These are phyloP conservation scores for Thunnus maccoyii DNA, from an alignment of 2,113 vertebrate species.

Conservation along the genomic window DNA sequence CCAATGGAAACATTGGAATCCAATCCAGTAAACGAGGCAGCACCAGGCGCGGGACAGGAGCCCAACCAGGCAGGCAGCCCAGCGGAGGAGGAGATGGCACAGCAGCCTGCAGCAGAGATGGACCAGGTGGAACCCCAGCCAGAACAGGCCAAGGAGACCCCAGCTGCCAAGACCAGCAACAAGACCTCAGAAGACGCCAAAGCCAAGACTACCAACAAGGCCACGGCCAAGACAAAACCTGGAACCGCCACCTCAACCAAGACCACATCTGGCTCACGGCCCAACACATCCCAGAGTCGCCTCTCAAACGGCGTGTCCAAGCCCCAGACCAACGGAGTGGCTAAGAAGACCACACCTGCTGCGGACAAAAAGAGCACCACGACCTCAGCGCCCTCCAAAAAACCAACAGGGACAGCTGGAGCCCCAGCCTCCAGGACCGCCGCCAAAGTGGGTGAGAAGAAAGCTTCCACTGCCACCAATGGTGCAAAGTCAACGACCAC, in stretches of 20 bases:
- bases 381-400: conserved; percentile 66
- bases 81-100: conserved; percentile 39
- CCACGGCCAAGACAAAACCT: conserved; percentile 76
- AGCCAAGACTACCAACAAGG: conserved; percentile 79
- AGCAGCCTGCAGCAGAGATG: conserved; percentile 49
- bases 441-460: conserved; percentile 81
- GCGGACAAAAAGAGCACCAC: conserved; percentile 76
- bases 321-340: conserved; percentile 74
- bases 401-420: conserved; percentile 36
- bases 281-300: conserved; percentile 75
- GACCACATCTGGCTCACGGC: conserved; percentile 62
- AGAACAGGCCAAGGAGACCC: conserved; percentile 59
- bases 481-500: conserved; percentile 62
- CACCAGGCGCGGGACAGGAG: conserved; percentile 59
- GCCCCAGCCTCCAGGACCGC: conserved; percentile 54
- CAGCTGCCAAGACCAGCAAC: conserved; percentile 70
- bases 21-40: conserved; percentile 74
- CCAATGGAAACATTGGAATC: conserved; percentile 83
- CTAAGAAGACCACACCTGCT: conserved; percentile 74
- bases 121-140: conserved; percentile 58
- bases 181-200: conserved; percentile 79
- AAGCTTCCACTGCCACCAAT: conserved; percentile 52
- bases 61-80: conserved; percentile 68
- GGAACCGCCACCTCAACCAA: conserved; percentile 61
- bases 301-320: conserved; percentile 81